Evolutionary conservation across 2,888 invertebrate species (phyloP), one percentile per base, ranked within the genome.

Genomic region (Neria commutata): DNA sequence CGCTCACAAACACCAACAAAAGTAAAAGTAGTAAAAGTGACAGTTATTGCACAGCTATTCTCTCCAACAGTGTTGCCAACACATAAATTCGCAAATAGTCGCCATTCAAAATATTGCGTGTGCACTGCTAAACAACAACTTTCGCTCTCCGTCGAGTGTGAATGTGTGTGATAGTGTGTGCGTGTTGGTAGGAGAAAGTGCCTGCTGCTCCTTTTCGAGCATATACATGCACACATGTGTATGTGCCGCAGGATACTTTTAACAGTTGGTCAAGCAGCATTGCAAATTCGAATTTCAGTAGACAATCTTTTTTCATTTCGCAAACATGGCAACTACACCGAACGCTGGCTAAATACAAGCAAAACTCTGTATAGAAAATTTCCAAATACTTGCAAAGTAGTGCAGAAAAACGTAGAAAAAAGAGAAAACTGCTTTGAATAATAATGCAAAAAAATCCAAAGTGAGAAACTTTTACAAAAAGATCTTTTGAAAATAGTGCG

Each of bases 231-330:
- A n/a, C n/a, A n/a, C n/a, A n/a, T n/a, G n/a, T n/a, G n/a, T n/a
- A n/a, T n/a, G n/a, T n/a, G n/a, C 21, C 24, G 34, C 40, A 48
- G 54, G 61, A 19, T 40, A 54, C 33, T 54, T 48, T 49, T 57
- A 56, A 54, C 59, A 56, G 59, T 51, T 54, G 29, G 37, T 48
- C 51, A 52, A 55, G n/a, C 48, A 60, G 40, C 67, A 66, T 73
- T 65, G 72, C 71, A 64, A 70, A 69, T 65, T n/a, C n/a, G n/a
- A n/a, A n/a, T n/a, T n/a, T 73, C 67, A 74, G 74, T 74, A 75
- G 74, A 74, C 75, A 75, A 74, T 74, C 74, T 75, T 72, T 75
- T 72, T 71, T 74, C 74, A 69, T 74, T 74, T 74, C 73, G 74
- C 73, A 73, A 73, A 74, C 74, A 74, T 37, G 37, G 37, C 37